These are phyloP conservation scores for Chironomus riparius DNA, from an alignment of 2,888 invertebrate species.

Conservation along the genomic window DNA sequence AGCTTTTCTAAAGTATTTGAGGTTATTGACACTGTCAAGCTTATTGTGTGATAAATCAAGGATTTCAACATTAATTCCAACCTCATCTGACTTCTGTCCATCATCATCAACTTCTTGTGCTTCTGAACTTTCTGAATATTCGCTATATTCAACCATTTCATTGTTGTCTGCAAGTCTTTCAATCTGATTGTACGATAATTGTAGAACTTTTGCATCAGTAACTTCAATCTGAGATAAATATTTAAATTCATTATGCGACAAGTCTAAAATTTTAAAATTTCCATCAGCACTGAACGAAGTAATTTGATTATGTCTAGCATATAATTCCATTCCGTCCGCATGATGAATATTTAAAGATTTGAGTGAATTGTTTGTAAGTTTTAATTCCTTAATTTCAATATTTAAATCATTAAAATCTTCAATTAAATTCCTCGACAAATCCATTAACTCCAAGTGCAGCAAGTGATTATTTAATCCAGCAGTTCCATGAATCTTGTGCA, in stretches of 20 bases:
- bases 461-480: not conserved
- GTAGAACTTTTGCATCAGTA: not conserved
- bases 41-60: constrained; percentile 11
- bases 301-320: not conserved
- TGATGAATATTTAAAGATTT: not conserved
- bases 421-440: not conserved
- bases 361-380: not conserved
- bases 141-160: not conserved
- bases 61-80: not conserved
- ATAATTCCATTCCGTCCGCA: not conserved
- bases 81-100: not conserved
- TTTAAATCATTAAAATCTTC: not conserved
- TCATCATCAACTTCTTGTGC: no score
- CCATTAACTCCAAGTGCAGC: not conserved
- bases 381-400: not conserved
- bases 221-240: not conserved
- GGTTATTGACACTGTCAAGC: not conserved
- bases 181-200: not conserved
- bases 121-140: not conserved
- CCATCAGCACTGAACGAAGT: not conserved
- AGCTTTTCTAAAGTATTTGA: not conserved
- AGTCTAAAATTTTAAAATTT: not conserved
- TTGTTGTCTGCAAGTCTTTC: not conserved
- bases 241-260: not conserved
- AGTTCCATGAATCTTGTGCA: not conserved